A percentile compares a stretch with the other conserved stretches of the same genome.
Conservation (phyloP, 2,113 vertebrate species). For the Australoheros scitulus region DNA sequence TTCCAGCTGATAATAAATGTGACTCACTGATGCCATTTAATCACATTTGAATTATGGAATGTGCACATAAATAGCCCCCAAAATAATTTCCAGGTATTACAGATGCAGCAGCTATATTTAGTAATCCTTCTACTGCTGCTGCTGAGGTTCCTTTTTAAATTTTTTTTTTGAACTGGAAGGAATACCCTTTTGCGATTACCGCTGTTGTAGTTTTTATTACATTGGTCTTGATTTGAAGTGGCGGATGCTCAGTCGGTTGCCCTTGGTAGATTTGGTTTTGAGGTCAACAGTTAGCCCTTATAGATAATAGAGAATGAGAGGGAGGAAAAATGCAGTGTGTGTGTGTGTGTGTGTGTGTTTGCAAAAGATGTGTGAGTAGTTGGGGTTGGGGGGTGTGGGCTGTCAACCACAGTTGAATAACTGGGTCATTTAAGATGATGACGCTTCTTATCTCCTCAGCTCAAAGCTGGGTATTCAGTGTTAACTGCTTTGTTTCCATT, state of each 20-base stretch:
- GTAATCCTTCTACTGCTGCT: not conserved
- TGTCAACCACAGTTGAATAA: conserved; percentile 71
- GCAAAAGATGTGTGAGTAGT: not conserved
- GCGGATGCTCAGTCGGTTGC: conserved; percentile 16
- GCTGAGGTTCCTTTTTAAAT: not conserved
- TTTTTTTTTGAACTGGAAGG: conserved; percentile 23
- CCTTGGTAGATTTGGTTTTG: conserved; percentile 32
- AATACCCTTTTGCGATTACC: conserved; percentile 38
- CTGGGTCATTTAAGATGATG: conserved; percentile 74
- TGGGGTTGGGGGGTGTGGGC: conserved; percentile 6
- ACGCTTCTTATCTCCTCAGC: conserved; percentile 61
- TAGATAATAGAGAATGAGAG: conserved; percentile 2
- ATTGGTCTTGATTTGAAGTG: conserved; percentile 38
- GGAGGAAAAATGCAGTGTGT: not conserved
- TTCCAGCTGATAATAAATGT: conserved; percentile 25
- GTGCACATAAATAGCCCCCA: not conserved
- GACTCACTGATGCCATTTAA: conserved; percentile 18
- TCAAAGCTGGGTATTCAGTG: conserved; percentile 41
- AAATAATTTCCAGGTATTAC: conserved; percentile 10
- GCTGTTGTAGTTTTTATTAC: conserved; percentile 35
- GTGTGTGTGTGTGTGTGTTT: not conserved
- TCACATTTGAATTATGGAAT: conserved; percentile 29
- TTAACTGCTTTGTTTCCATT: conserved; percentile 45
- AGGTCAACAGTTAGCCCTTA: conserved; percentile 23
- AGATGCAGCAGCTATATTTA: not conserved